These are phyloP conservation scores for Picus viridis DNA, from an alignment of 2,797 vertebrate genomes.

Conservation along the genomic window DNA sequence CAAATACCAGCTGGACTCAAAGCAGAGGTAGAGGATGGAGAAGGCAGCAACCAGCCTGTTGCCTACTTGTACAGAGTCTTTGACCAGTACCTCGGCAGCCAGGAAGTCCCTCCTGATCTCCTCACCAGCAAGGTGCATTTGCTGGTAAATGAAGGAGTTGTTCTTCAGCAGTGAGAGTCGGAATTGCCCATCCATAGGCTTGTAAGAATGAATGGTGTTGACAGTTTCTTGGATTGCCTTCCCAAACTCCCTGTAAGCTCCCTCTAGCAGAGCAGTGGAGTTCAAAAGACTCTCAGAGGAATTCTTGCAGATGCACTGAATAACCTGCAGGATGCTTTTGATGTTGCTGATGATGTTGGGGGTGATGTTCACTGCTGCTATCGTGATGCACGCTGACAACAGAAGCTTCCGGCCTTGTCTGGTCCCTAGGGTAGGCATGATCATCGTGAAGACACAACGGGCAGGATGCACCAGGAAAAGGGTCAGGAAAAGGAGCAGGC, in stretches of 20 bases:
- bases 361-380: conserved; percentile 81
- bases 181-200: conserved; percentile 68
- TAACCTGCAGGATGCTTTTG: conserved; percentile 75
- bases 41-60: conserved; percentile 83
- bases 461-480: conserved; percentile 86
- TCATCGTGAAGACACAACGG: conserved; percentile 89
- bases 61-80: conserved; percentile 58
- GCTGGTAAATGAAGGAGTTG: conserved; percentile 76
- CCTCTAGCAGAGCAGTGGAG: conserved; percentile 80
- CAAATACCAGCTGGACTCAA: conserved; percentile 84
- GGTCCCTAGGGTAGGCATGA: conserved; percentile 86
- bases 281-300: conserved; percentile 86
- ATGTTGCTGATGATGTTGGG: conserved; percentile 88
- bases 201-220: not conserved
- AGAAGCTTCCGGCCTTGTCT: conserved; percentile 88
- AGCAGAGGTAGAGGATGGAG: conserved; percentile 82
- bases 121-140: conserved; percentile 74
- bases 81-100: conserved; percentile 73
- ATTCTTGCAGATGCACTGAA: conserved; percentile 88
- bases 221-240: conserved; percentile 37
- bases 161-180: conserved; percentile 78
- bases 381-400: conserved; percentile 84
- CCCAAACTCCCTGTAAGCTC: conserved; percentile 77
- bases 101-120: conserved; percentile 84
- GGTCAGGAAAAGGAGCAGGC: conserved; percentile 74